phyloP scores from a whole-genome alignment of 2,888 invertebrate species.

The Germaria angustata region DNA sequence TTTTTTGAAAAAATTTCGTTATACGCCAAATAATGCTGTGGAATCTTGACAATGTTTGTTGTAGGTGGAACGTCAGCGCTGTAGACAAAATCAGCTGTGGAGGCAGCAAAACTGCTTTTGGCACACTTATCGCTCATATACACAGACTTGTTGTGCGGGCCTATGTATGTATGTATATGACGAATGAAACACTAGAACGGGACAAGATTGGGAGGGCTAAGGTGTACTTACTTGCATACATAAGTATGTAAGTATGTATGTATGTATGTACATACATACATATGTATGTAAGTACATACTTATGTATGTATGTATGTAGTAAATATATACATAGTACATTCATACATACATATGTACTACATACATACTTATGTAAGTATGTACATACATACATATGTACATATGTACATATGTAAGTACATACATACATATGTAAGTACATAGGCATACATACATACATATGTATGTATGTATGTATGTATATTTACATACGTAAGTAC shows the following conservation, averaged over 20 bases:
- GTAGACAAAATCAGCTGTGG: conserved; percentile 46
- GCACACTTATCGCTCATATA: conserved; percentile 31
- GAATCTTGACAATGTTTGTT: neutral
- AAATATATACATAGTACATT: too few species aligned
- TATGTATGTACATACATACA: neutral
- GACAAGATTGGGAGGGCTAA: neutral
- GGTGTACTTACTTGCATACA: neutral
- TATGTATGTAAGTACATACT: neutral
- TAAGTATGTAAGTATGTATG: too few species aligned
- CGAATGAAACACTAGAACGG: neutral
- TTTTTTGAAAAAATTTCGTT: conserved; percentile 72
- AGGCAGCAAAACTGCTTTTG: conserved; percentile 20
- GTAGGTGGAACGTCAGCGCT: conserved; percentile 2
- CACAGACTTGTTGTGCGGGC: neutral
- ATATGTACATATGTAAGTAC: too few species aligned
- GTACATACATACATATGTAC: too few species aligned
- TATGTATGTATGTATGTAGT: too few species aligned
- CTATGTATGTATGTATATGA: conserved; percentile 12
- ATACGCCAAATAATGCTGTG: conserved; percentile 53
- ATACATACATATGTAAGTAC: too few species aligned
- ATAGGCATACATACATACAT: too few species aligned
- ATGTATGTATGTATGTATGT: too few species aligned
- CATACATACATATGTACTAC: too few species aligned
- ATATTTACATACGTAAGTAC: too few species aligned
- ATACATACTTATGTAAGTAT: too few species aligned